Base-by-base conservation (phyloP, 1,140 invertebrate species). In the Achroia grisella region DNA sequence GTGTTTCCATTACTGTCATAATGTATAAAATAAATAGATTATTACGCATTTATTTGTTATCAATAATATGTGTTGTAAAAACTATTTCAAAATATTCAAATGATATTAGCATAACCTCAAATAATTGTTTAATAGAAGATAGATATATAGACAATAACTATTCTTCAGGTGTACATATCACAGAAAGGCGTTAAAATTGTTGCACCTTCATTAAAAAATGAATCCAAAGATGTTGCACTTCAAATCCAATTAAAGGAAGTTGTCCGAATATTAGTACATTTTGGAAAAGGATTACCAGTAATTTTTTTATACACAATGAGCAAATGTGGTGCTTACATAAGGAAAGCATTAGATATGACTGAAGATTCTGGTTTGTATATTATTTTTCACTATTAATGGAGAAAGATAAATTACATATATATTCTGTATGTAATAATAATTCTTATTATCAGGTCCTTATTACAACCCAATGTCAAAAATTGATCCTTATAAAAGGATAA, bases 271-370 rank as follows among this genome's bases (percentile, higher is more conserved):
- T 81, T 94, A 51, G 88, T 90, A 37, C 91, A 93, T 86, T 93
- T 94, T 84, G 90, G 90, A 4, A 92, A 91, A 65, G 72, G 80
- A 8, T 86, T 93, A 66, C 92, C 93, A 1, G 90, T 95, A 1
- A 79, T 96, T 40, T 95, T 95, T 82, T 88, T 95, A 61, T 93
- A 94, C 61, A 90, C 92, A 14, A 89, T 89, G 44, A 87, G 87
- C 35, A 86, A 74, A 28, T 91, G 90, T 70, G 93, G 90, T 17
- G 82, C 75, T 10, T 89, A 87, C 56, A 90, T 96, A 48, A 87
- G 94, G 48, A 88, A 90, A 69, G 64, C 88, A 11, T 87, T 96
- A 39, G 89, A 90, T 29, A 91, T 94, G 91, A 79, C 89, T 17
- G 88, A 89, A 58, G 89, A 90, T 52, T 84, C 83, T 84, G 90